Percentiles rank a stretch among this genome's conserved stretches.
phyloP scores from a whole-genome alignment of 2,797 vertebrate genomes.

The Sylvia borin region DNA sequence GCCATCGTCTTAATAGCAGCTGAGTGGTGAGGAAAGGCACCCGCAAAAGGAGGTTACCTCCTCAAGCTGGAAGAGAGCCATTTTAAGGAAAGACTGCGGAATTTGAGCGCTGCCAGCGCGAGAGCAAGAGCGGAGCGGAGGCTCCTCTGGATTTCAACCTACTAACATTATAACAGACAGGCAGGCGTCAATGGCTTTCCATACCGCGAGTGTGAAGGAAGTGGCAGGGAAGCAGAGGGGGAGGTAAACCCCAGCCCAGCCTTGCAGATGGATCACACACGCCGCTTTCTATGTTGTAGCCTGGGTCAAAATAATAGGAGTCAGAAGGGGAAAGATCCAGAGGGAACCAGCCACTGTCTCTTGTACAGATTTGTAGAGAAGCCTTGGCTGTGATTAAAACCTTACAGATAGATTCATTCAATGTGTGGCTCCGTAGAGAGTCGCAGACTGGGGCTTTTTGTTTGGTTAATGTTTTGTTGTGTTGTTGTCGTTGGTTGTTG shows the following conservation, averaged over 20 bases:
- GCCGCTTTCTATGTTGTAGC: slow-evolving; percentile 73
- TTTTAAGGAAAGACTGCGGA: slow-evolving; percentile 51
- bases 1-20: slow-evolving; percentile 58
- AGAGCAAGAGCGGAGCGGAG: slow-evolving; percentile 64
- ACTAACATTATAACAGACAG: slow-evolving; percentile 74
- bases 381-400: slow-evolving; percentile 78
- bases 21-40: slow-evolving; percentile 58
- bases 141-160: slow-evolving; percentile 69
- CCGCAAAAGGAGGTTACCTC: slow-evolving; percentile 63
- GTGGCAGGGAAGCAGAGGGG: slow-evolving; percentile 40
- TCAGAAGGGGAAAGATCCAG: slow-evolving; percentile 77
- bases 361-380: slow-evolving; percentile 80
- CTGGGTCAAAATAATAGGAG: slow-evolving; percentile 77
- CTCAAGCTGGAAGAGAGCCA: slow-evolving; percentile 32
- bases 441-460: background rate
- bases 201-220: slow-evolving; percentile 71
- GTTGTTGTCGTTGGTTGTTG: background rate
- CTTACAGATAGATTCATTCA: slow-evolving; percentile 76
- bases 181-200: slow-evolving; percentile 79
- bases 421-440: slow-evolving; percentile 64
- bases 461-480: slow-evolving; percentile 72
- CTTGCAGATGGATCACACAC: slow-evolving; percentile 81
- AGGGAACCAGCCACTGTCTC: slow-evolving; percentile 76
- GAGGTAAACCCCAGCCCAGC: background rate
- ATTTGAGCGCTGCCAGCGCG: slow-evolving; percentile 56